Evolutionary conservation across 1,140 invertebrate genomes (phyloP).

Genomic region (Zaprionus nigranus): DNA sequence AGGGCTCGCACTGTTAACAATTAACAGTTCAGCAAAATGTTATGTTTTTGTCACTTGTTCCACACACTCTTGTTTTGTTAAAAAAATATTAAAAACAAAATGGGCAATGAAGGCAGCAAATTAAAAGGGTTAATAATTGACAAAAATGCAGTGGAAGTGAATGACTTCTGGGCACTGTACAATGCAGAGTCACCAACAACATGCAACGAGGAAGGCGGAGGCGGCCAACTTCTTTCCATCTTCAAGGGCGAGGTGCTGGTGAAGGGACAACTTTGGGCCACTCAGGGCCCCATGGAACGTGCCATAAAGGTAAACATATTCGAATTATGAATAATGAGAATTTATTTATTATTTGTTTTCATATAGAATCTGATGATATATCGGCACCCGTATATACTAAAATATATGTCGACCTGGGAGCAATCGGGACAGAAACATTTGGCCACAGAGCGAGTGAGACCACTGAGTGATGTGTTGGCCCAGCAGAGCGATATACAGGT

Average conservation of each 20-base stretch:
- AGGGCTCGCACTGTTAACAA: conserved; percentile 12
- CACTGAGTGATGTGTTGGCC: conserved; percentile 88
- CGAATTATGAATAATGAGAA: background rate
- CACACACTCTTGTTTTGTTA: conserved; percentile 35
- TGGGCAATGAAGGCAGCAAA: conserved; percentile 91
- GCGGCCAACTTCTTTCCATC: conserved; percentile 88
- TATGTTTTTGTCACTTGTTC: conserved; percentile 25
- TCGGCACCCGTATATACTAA: conserved; percentile 92
- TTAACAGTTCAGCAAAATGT: conserved; percentile 27
- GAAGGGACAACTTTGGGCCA: conserved; percentile 87
- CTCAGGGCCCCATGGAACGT: conserved; percentile 89
- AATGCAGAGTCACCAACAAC: conserved; percentile 87
- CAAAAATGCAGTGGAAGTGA: conserved; percentile 90
- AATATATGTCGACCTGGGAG: conserved; percentile 91
- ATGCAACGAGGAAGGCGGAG: conserved; percentile 86
- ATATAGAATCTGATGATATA: conserved; percentile 92
- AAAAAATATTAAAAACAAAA: conserved; percentile 67
- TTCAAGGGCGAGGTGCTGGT: conserved; percentile 89
- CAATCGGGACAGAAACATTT: conserved; percentile 90
- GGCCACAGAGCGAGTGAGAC: conserved; percentile 91
- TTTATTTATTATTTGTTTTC: background rate
- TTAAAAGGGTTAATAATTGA: conserved; percentile 89
- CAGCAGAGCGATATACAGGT: conserved; percentile 90
- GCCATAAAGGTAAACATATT: conserved; percentile 87
- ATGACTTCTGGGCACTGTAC: conserved; percentile 91